Percentiles rank a stretch among this genome's conserved stretches.
Conservation (phyloP, 1,140 invertebrate genomes). For the Zaprionus africanus region DNA sequence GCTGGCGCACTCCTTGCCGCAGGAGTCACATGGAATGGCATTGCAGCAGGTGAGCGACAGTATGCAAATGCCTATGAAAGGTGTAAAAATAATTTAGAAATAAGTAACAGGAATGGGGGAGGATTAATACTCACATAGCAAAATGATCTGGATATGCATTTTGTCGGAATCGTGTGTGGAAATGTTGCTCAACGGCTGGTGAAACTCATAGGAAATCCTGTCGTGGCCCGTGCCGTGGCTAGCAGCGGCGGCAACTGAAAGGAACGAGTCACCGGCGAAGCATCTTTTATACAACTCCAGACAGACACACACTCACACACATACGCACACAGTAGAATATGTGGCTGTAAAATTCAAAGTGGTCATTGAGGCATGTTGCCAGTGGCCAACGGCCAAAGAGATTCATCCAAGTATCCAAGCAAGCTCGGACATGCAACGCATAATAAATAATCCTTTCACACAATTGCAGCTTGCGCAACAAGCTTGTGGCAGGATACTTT, state of each 20-base stretch:
- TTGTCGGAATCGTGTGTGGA: conserved; percentile 18
- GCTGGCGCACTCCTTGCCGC: conserved; percentile 85
- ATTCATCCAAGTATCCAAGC: conserved; percentile 43
- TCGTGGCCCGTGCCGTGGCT: conserved; percentile 25
- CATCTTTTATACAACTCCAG: conserved; percentile 54
- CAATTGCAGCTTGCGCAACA: conserved; percentile 81
- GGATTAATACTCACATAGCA: conserved; percentile 52
- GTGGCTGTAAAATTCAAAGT: conserved; percentile 61
- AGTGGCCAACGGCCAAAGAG: conserved; percentile 45
- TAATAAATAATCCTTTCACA: conserved; percentile 65
- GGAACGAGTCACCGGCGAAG: conserved; percentile 29
- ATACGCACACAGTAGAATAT: neutral
- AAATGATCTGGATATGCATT: conserved; percentile 64
- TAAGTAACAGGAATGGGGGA: no score
- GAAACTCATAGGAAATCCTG: conserved; percentile 57
- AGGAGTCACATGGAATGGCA: conserved; percentile 85
- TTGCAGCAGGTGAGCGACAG: conserved; percentile 49
- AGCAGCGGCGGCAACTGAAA: conserved; percentile 62
- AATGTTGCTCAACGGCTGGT: conserved; percentile 40
- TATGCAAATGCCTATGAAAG: conserved; percentile 55
- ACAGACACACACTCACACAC: conserved; percentile 3
- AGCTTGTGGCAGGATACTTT: conserved; percentile 60
- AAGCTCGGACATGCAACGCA: conserved; percentile 62
- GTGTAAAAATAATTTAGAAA: neutral
- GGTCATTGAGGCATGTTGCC: conserved; percentile 59